Percentiles rank a stretch among this genome's conserved stretches.
Conservation (phyloP, 2,113 vertebrate genomes). For the Tachysurus fulvidraco region DNA sequence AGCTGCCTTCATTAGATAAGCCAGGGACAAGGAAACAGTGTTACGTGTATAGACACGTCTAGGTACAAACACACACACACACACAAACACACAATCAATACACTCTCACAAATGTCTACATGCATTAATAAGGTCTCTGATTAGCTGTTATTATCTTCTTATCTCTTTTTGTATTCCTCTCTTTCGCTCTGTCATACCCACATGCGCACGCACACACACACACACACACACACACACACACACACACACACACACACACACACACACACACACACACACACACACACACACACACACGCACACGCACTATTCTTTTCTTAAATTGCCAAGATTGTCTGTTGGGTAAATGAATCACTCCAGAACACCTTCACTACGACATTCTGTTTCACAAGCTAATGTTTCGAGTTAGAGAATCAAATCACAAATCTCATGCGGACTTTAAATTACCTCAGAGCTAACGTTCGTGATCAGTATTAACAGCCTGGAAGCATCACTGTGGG, state of each 20-base stretch:
- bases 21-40: neutral
- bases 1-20: constrained; percentile 28
- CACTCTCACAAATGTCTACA: constrained; percentile 16
- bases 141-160: neutral
- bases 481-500: neutral
- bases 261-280: no score
- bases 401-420: neutral
- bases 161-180: neutral
- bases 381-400: neutral
- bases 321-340: neutral
- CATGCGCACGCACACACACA: no score
- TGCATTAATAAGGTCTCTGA: constrained; percentile 37
- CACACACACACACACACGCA: neutral
- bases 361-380: neutral
- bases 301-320: neutral
- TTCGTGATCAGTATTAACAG: neutral
- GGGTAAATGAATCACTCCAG: neutral
- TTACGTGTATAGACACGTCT: neutral
- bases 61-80: neutral
- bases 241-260: neutral
- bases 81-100: neutral
- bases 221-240: neutral
- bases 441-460: neutral
- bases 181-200: neutral
- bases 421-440: neutral